Base-by-base conservation (phyloP, 2,888 invertebrate genomes). In the Herminia tarsipennalis region DNA sequence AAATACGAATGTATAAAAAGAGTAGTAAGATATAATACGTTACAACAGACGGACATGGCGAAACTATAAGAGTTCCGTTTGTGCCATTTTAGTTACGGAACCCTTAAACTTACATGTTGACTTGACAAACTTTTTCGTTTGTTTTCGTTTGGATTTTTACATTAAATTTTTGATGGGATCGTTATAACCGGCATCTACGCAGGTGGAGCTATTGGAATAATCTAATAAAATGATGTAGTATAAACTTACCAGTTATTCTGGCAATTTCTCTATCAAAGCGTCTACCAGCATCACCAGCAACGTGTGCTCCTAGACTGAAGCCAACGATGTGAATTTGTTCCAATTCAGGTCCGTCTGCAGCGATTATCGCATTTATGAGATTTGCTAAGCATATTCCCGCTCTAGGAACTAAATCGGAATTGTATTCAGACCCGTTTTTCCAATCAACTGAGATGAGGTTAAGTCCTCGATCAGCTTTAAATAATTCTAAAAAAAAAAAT, bases 161-260 rank as follows among this genome's bases (percentile, higher is more conserved):
- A n/a, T n/a, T n/a, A n/a, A n/a, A n/a, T n/a, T n/a, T n/a, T n/a
- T n/a, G n/a, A n/a, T n/a, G n/a, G n/a, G n/a, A n/a, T n/a, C n/a
- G n/a, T n/a, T n/a, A n/a, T n/a, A n/a, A n/a, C n/a, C n/a, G n/a
- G n/a, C n/a, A n/a, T n/a, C n/a, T n/a, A n/a, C n/a, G n/a, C n/a
- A n/a, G n/a, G n/a, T n/a, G n/a, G n/a, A n/a, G n/a, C n/a, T n/a
- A n/a, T n/a, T n/a, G n/a, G n/a, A n/a, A n/a, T n/a, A n/a, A n/a
- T n/a, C n/a, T n/a, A n/a, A n/a, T n/a, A n/a, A n/a, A n/a, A n/a
- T n/a, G n/a, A n/a, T n/a, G n/a, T n/a, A n/a, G n/a, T n/a, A n/a
- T n/a, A n/a, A n/a, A n/a, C 37, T 59, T 69, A 84, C 86, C 86
- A 45, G 86, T 86, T 18, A 86, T 82, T 43, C 85, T 79, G 2